A percentile compares a stretch with the other conserved stretches of the same genome.
phyloP scores from a whole-genome alignment of 2,888 invertebrate genomes.

The Cistogaster globosa region DNA sequence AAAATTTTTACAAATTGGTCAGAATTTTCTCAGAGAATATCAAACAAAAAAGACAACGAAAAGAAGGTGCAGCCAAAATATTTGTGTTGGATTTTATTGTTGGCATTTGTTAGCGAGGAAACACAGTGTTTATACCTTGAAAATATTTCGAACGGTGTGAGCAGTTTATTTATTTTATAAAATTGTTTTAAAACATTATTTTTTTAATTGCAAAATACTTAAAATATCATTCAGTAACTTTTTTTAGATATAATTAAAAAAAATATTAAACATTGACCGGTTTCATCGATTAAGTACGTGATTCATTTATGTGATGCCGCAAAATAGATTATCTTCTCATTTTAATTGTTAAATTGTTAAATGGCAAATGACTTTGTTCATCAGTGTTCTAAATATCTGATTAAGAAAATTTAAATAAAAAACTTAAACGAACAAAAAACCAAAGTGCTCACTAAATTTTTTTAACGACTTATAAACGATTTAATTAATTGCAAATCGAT shows the following conservation, averaged over 20 bases:
- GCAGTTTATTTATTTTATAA: constrained; percentile 33
- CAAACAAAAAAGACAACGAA: constrained; percentile 25
- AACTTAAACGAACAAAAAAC: not conserved
- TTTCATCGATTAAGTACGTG: constrained; percentile 72
- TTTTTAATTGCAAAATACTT: not conserved
- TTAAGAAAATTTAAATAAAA: constrained; percentile 12
- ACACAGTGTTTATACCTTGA: constrained; percentile 68
- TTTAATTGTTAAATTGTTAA: constrained; percentile 13
- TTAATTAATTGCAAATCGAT: constrained; percentile 83
- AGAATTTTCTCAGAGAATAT: constrained; percentile 32
- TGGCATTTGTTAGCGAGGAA: constrained; percentile 67
- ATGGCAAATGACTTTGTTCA: constrained; percentile 17
- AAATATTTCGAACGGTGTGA: constrained; percentile 45
- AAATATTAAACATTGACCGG: constrained; percentile 46
- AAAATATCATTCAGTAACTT: not conserved
- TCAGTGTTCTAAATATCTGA: constrained; percentile 52
- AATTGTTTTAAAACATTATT: constrained; percentile 35
- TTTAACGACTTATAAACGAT: constrained; percentile 70
- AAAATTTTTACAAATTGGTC: not conserved
- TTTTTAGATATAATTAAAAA: not conserved
- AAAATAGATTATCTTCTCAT: constrained; percentile 21
- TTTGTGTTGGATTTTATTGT: constrained; percentile 34
- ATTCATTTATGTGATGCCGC: constrained; percentile 70
- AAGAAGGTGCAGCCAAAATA: constrained; percentile 65
- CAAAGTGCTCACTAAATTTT: constrained; percentile 30